Conservation (phyloP, 2,888 invertebrate species). For the Neria commutata region DNA sequence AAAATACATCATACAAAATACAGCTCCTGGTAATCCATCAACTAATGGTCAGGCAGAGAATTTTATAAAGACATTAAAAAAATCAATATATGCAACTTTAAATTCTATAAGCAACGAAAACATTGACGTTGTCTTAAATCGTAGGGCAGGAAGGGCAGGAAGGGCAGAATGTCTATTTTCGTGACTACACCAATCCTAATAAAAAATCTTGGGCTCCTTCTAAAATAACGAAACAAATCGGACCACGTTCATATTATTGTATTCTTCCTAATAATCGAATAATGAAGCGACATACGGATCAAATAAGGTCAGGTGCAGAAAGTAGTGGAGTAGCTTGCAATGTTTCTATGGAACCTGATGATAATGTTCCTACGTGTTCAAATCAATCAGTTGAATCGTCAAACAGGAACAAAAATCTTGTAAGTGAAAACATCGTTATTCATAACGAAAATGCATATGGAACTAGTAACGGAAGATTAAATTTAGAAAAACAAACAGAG, state of each 20-base stretch:
- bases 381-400: too few relatives aligned
- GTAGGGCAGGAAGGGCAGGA: neutral
- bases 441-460: neutral
- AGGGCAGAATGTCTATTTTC: neutral
- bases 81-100: neutral
- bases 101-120: neutral
- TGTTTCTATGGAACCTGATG: neutral
- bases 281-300: neutral
- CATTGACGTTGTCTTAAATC: neutral
- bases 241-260: neutral
- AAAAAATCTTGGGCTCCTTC: neutral
- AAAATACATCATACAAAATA: slow-evolving; percentile 3
- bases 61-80: slow-evolving; percentile 3
- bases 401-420: too few relatives aligned
- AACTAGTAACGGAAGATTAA: neutral
- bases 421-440: too few relatives aligned
- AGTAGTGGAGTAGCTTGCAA: too few relatives aligned
- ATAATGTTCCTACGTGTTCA: neutral
- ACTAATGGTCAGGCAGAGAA: slow-evolving; percentile 9
- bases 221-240: neutral
- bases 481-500: neutral
- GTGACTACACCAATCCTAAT: neutral
- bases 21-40: slow-evolving; percentile 1
- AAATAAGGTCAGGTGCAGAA: neutral
- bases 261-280: neutral